These are phyloP conservation scores for Oligia strigilis DNA, from an alignment of 2,888 invertebrate genomes.

Conservation along the genomic window DNA sequence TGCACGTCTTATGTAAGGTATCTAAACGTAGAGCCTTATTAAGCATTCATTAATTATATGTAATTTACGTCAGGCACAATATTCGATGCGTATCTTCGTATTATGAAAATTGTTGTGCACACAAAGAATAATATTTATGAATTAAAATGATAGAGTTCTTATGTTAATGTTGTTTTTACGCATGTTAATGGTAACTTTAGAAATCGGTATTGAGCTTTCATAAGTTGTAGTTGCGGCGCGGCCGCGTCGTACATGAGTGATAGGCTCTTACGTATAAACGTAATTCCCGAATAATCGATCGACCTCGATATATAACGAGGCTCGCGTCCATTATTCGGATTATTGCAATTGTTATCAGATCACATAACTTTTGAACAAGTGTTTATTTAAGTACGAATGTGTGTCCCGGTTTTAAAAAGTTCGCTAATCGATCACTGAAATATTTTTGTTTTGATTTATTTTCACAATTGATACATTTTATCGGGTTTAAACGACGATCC, in stretches of 20 bases:
- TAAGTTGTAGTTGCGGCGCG: slow-evolving; percentile 26
- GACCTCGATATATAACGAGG: slow-evolving; percentile 31
- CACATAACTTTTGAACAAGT: slow-evolving; percentile 11
- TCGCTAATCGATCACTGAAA: slow-evolving; percentile 2
- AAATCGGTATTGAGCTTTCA: slow-evolving; percentile 57
- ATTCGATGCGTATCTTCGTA: slow-evolving; percentile 29
- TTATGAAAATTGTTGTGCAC: slow-evolving; percentile 15
- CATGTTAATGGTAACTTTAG: slow-evolving; percentile 42
- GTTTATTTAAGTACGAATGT: slow-evolving; percentile 6
- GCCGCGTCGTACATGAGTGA: slow-evolving; percentile 40
- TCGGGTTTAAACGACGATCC: neutral
- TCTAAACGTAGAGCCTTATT: slow-evolving; percentile 26
- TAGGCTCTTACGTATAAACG: slow-evolving; percentile 35
- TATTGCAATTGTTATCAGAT: slow-evolving; percentile 33
- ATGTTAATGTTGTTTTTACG: slow-evolving; percentile 33
- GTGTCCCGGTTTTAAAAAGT: neutral
- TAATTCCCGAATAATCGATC: slow-evolving; percentile 4
- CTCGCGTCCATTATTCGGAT: slow-evolving; percentile 33
- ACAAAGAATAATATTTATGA: slow-evolving; percentile 26
- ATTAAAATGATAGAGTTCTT: slow-evolving; percentile 31
- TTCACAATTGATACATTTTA: slow-evolving; percentile 21
- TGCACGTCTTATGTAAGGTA: slow-evolving; percentile 20
- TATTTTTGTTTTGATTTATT: slow-evolving; percentile 14
- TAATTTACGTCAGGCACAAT: slow-evolving; percentile 19
- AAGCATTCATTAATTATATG: slow-evolving; percentile 28